Evolutionary conservation across 2,113 vertebrate species (phyloP).

Genomic region (Dinomys branickii): DNA sequence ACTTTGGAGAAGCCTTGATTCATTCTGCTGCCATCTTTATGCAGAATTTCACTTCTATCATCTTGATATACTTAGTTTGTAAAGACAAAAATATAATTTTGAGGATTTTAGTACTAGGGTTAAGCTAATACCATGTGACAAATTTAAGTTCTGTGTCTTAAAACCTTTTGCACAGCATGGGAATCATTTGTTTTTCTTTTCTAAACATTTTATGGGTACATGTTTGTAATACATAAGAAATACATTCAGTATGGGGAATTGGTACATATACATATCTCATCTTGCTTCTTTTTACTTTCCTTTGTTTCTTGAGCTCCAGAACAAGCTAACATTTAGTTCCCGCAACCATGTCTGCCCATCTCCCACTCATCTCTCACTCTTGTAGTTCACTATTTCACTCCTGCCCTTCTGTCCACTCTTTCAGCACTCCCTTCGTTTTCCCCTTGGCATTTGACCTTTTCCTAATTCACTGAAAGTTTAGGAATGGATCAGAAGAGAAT

Average conservation of each 20-base stretch:
- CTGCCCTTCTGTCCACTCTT: not conserved
- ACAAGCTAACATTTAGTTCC: not conserved
- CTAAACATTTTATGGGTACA: not conserved
- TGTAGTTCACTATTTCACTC: too few species aligned
- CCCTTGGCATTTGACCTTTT: not conserved
- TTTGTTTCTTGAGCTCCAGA: too few species aligned
- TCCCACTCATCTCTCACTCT: not conserved
- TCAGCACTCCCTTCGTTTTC: not conserved
- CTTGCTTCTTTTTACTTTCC: not conserved
- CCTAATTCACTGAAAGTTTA: not conserved
- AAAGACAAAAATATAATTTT: not conserved
- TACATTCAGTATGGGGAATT: not conserved
- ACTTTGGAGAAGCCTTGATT: not conserved
- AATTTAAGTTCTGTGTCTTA: not conserved
- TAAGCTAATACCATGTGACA: not conserved
- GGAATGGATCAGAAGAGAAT: too few species aligned
- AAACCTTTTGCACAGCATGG: too few species aligned
- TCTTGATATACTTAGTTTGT: not conserved
- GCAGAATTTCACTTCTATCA: not conserved
- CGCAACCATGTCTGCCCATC: too few species aligned
- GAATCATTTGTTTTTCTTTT: not conserved
- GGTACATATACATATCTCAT: not conserved
- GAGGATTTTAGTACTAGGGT: not conserved
- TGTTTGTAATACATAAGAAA: not conserved
- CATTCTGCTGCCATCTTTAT: not conserved